Percentiles rank a stretch among this genome's conserved stretches.
Evolutionary conservation across 2,797 vertebrate genomes (phyloP).

Genomic region (Natrix natrix): DNA sequence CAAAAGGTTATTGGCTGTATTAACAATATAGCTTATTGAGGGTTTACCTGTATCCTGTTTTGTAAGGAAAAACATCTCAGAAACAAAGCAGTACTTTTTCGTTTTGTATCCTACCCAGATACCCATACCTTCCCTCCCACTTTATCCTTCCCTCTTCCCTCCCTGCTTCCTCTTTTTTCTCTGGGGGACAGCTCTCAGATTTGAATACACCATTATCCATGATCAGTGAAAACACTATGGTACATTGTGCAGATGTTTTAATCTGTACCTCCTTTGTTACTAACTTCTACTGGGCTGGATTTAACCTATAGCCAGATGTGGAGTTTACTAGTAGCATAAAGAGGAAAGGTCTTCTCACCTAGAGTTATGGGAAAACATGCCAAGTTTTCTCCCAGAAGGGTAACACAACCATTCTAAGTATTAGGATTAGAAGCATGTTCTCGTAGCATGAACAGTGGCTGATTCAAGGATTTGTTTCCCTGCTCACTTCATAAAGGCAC

Average conservation of each 20-base stretch:
- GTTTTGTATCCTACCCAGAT: neutral
- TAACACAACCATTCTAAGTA: neutral
- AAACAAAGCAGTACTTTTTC: neutral
- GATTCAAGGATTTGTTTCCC: constrained; percentile 1
- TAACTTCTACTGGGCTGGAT: constrained; percentile 44
- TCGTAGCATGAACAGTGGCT: neutral
- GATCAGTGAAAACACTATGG: constrained; percentile 19
- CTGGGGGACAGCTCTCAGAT: neutral
- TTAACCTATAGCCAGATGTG: constrained; percentile 40
- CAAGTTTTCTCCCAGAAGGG: neutral
- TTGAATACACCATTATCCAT: constrained; percentile 27
- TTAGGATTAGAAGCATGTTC: neutral
- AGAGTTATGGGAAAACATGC: neutral
- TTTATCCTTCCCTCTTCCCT: no score
- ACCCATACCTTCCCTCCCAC: neutral
- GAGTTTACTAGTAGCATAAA: constrained; percentile 23
- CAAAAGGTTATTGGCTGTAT: neutral
- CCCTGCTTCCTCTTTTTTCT: neutral
- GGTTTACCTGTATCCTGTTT: neutral
- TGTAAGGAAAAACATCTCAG: neutral
- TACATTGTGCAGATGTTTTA: constrained; percentile 49
- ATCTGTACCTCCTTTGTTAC: constrained; percentile 21
- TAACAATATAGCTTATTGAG: neutral
- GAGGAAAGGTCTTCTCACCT: neutral
- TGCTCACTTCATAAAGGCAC: neutral